These are phyloP conservation scores for Onychomys arenicola DNA, from an alignment of 2,797 vertebrate genomes.

Conservation along the genomic window DNA sequence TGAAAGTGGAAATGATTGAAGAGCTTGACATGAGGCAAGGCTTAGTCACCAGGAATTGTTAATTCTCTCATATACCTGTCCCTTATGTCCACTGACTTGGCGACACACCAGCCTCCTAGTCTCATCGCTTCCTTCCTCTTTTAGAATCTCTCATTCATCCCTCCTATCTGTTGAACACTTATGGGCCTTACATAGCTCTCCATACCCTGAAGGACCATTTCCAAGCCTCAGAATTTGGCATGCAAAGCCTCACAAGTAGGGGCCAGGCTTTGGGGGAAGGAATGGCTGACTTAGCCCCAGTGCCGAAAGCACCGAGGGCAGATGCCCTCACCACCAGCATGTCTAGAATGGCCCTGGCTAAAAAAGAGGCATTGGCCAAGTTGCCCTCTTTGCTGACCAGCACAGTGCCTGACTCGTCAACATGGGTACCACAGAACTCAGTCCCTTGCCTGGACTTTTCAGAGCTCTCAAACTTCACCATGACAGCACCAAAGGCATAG, in stretches of 20 bases:
- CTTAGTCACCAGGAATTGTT: not conserved
- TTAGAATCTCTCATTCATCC: not conserved
- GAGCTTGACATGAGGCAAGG: not conserved
- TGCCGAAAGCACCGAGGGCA: not conserved
- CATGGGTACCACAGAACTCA: not conserved
- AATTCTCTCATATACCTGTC: not conserved
- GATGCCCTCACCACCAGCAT: not conserved
- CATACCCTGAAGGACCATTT: not conserved
- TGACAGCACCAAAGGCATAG: accelerated
- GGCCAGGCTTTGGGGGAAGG: accelerated
- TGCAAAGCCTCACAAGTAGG: not conserved
- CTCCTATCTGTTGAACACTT: not conserved
- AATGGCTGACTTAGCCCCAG: accelerated
- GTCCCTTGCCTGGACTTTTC: not conserved
- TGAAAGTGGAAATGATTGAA: not conserved
- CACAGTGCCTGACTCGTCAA: no score
- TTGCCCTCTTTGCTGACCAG: not conserved
- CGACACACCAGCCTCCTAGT: not conserved
- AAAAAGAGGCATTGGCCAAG: not conserved
- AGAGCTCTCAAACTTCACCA: not conserved
- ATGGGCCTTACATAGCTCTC: not conserved
- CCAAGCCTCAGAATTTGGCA: not conserved
- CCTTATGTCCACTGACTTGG: not conserved
- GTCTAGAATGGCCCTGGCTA: not conserved
- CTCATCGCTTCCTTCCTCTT: not conserved